phyloP scores from a whole-genome alignment of 2,888 invertebrate species.

The Acrobasis suavella region DNA sequence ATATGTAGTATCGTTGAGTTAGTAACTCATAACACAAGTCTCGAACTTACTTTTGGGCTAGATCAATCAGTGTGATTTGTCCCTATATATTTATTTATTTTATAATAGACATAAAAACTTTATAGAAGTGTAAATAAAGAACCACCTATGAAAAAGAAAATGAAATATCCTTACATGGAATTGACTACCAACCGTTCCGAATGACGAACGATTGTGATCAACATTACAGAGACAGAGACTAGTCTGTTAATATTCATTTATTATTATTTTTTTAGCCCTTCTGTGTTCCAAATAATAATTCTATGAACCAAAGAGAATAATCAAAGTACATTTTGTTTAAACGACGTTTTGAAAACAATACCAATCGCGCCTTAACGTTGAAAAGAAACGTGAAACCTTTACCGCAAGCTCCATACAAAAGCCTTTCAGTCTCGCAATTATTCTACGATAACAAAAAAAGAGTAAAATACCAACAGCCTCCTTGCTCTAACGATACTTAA shows the following conservation, averaged over 20 bases:
- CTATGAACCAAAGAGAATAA: background rate
- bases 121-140: too few relatives aligned
- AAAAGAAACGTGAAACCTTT: constrained; percentile 10
- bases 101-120: too few relatives aligned
- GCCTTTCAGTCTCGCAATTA: constrained; percentile 15
- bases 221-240: too few relatives aligned
- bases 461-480: background rate
- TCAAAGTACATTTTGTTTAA: background rate
- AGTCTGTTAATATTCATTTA: background rate
- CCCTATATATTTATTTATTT: too few relatives aligned
- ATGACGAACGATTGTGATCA: too few relatives aligned
- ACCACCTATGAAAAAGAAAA: too few relatives aligned
- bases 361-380: background rate
- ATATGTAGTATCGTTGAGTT: too few relatives aligned
- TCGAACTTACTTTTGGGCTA: too few relatives aligned
- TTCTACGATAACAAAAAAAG: constrained; percentile 15
- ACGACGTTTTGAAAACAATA: constrained; percentile 7
- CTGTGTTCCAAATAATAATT: background rate
- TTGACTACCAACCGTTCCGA: too few relatives aligned
- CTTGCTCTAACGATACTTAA: background rate
- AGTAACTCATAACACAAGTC: too few relatives aligned
- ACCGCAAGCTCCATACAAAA: constrained; percentile 15
- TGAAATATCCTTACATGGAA: too few relatives aligned
- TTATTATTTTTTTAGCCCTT: background rate
- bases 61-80: too few relatives aligned